A percentile compares a stretch with the other conserved stretches of the same genome.
Evolutionary conservation across 2,797 vertebrate species (phyloP).

Genomic region (Bovichtus diacanthus): DNA sequence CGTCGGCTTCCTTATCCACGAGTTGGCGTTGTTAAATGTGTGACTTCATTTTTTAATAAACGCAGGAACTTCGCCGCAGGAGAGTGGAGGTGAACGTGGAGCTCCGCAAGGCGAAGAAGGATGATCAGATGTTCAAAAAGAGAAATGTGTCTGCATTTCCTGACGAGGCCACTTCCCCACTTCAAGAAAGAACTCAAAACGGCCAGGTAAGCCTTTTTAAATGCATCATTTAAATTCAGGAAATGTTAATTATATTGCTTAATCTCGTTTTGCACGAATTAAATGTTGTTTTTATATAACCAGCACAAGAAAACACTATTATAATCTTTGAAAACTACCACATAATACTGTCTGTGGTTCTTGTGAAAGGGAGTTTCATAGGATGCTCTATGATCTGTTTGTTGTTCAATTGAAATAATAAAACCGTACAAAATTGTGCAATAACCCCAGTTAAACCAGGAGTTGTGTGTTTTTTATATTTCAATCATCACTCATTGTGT

Average conservation of each 20-base stretch:
- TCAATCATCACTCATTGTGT: neutral
- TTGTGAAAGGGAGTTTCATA: too few species aligned
- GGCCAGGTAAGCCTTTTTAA: conserved; percentile 84
- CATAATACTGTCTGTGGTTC: fast-evolving
- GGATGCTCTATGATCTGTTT: too few species aligned
- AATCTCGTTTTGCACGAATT: neutral
- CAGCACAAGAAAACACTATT: neutral
- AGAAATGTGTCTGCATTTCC: conserved; percentile 92
- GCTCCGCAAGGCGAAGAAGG: conserved; percentile 97
- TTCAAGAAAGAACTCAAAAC: conserved; percentile 92
- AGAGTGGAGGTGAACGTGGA: conserved; percentile 97
- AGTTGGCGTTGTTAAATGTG: fast-evolving
- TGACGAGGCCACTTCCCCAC: conserved; percentile 93
- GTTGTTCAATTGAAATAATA: too few species aligned
- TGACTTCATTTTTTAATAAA: fast-evolving
- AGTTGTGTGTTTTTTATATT: too few species aligned
- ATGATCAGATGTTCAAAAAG: conserved; percentile 96
- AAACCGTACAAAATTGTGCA: neutral
- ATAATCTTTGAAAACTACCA: neutral
- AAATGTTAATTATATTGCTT: neutral
- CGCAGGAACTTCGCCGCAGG: conserved; percentile 93
- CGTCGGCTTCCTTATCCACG: fast-evolving
- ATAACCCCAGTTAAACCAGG: neutral
- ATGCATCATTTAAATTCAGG: too few species aligned
- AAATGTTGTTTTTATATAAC: neutral